Percentiles rank a stretch among this genome's conserved stretches.
phyloP scores from a whole-genome alignment of 2,888 invertebrate species.

The Leucophora obtusa region DNA sequence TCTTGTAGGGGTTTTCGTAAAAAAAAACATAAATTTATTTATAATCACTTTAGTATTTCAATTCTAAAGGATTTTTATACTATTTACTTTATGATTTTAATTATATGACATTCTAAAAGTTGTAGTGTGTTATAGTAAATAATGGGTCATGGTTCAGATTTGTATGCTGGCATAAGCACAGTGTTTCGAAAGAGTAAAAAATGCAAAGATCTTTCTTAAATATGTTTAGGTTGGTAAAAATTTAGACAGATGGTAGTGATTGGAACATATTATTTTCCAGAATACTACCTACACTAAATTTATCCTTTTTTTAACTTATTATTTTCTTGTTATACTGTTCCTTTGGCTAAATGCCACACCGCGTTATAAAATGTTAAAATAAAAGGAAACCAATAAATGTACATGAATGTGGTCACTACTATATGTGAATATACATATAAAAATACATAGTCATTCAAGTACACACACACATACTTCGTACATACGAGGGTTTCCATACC shows the following conservation, averaged over 20 bases:
- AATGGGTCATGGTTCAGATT: background rate
- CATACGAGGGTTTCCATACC: too few species aligned
- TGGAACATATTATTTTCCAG: too few species aligned
- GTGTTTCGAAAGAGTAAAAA: background rate
- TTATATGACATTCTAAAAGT: slow-evolving; percentile 35
- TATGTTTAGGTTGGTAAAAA: too few species aligned
- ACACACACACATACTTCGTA: background rate
- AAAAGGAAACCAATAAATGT: slow-evolving; percentile 61
- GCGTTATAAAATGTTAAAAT: slow-evolving; percentile 53
- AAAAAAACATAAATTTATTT: slow-evolving; percentile 38
- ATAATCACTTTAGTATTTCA: slow-evolving; percentile 38
- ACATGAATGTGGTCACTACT: slow-evolving; percentile 54
- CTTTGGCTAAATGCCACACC: slow-evolving; percentile 52
- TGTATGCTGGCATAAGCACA: background rate
- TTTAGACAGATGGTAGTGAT: too few species aligned
- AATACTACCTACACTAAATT: too few species aligned
- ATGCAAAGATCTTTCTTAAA: background rate
- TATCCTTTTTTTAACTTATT: too few species aligned
- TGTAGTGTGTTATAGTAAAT: background rate
- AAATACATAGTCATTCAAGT: background rate
- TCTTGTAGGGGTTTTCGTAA: background rate
- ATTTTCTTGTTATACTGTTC: slow-evolving; percentile 14
- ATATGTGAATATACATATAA: slow-evolving; percentile 14
- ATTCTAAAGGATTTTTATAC: slow-evolving; percentile 26
- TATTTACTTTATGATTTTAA: slow-evolving; percentile 43